Conservation (phyloP, 2,797 vertebrate species). For the Aphelocoma californica region DNA sequence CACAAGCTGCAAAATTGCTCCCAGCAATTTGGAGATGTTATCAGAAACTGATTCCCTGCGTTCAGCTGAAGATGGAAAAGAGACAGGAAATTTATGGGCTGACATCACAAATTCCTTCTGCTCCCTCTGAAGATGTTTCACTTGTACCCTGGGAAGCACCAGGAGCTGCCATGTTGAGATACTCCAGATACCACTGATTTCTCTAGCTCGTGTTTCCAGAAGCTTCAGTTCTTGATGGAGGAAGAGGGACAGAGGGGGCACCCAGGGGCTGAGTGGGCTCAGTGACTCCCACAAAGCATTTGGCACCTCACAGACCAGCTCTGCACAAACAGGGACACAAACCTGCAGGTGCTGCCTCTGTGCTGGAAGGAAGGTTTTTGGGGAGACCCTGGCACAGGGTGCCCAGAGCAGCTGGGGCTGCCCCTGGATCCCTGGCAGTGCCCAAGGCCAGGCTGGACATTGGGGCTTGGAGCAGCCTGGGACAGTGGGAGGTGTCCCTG, state of each 20-base stretch:
- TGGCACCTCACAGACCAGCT: background rate
- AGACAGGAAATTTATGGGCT: constrained; percentile 55
- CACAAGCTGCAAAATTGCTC: constrained; percentile 60
- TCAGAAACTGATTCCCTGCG: constrained; percentile 33
- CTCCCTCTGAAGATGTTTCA: background rate
- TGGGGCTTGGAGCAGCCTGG: background rate
- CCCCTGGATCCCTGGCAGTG: background rate
- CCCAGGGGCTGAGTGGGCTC: background rate
- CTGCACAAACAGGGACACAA: background rate
- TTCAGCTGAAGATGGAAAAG: constrained; percentile 17
- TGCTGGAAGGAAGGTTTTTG: background rate
- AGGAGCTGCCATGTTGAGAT: background rate
- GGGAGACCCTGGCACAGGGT: background rate
- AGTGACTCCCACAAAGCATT: background rate
- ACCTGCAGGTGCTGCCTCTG: background rate
- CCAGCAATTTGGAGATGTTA: constrained; percentile 62
- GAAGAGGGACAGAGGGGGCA: background rate
- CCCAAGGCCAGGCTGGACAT: background rate
- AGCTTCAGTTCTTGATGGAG: accelerated
- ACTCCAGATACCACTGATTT: background rate
- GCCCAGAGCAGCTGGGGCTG: background rate
- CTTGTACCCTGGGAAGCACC: background rate
- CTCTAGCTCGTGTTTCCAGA: background rate
- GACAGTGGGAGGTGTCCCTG: background rate
- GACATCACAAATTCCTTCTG: background rate